Evolutionary conservation across 2,888 invertebrate genomes (phyloP), one percentile per base, ranked within the genome.

Genomic region (Acleris holmiana): DNA sequence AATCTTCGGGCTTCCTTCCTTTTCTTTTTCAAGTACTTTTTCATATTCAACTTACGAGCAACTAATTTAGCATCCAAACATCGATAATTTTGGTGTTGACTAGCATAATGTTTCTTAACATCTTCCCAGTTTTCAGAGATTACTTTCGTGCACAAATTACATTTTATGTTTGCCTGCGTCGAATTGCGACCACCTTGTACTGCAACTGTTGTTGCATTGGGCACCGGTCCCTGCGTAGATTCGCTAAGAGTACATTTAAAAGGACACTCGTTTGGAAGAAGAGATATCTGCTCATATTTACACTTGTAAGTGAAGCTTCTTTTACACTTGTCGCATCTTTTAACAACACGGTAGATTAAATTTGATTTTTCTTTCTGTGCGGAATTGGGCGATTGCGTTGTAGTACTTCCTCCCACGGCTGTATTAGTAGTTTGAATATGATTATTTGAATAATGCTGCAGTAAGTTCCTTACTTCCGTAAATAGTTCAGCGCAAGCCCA

Each of bases 281-380:
- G 69, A 25, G 76, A 69, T 62, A 89, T 89, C 59, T 87, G 81
- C 60, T 79, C 76, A 70, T 79, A 83, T 65, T 77, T 79, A 69
- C 89, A 89, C 74, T 82, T 84, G 67, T 86, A 89, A 23, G 82
- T 81, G 67, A 89, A 87, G 69, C 78, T 85, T 69, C 83, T 80
- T 61, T 75, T 70, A 74, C 89, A 89, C 67, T 81, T 83, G 57
- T 85, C 84, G 72, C 88, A 88, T 73, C 76, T 81, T 76, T 88
- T 88, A 5, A 85, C 79, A 2, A 87, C 86, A 41, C 83, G 78
- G 71, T 82, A 88, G 58, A 80, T 71, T 69, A 59, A 13, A 5
- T 50, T 53, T 25, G 46, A 25, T 58, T 49, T 64, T 25, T 48
- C 53, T 19, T 63, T 69, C 51, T 49, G 35, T 44, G 29, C 15